Percentiles rank a stretch among this genome's conserved stretches.
Conservation (phyloP, 2,797 vertebrate genomes). For the Nyctibius grandis region DNA sequence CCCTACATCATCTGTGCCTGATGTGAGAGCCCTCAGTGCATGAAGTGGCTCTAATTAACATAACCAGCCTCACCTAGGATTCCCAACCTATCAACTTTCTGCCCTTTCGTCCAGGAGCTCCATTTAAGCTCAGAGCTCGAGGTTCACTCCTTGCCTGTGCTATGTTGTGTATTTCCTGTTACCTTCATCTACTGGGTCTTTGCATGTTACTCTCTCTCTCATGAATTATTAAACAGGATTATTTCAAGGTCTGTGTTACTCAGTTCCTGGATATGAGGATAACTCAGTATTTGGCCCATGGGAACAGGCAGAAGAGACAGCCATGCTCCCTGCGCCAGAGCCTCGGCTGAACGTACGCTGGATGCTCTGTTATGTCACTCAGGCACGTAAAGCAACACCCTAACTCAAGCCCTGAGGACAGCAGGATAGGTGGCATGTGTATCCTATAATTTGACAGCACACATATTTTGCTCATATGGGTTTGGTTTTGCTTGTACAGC, state of each 20-base stretch:
- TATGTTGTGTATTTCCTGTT: not conserved
- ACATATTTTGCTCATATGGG: not conserved
- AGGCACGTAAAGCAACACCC: not conserved
- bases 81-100: not conserved
- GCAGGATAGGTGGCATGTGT: not conserved
- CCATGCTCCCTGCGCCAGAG: accelerated
- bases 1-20: not conserved
- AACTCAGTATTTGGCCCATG: not conserved
- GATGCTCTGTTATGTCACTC: not conserved
- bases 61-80: not conserved
- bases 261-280: not conserved
- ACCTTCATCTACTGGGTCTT: not conserved
- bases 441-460: not conserved
- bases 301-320: not conserved
- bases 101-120: not conserved
- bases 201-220: not conserved
- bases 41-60: not conserved
- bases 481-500: not conserved
- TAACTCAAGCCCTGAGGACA: not conserved
- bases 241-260: not conserved
- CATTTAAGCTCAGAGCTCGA: not conserved
- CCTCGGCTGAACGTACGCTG: accelerated
- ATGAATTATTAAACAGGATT: not conserved
- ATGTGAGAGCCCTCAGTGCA: not conserved
- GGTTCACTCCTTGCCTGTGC: not conserved